Base-by-base conservation (phyloP, 2,113 vertebrate species). In the Carettochelys insculpta region DNA sequence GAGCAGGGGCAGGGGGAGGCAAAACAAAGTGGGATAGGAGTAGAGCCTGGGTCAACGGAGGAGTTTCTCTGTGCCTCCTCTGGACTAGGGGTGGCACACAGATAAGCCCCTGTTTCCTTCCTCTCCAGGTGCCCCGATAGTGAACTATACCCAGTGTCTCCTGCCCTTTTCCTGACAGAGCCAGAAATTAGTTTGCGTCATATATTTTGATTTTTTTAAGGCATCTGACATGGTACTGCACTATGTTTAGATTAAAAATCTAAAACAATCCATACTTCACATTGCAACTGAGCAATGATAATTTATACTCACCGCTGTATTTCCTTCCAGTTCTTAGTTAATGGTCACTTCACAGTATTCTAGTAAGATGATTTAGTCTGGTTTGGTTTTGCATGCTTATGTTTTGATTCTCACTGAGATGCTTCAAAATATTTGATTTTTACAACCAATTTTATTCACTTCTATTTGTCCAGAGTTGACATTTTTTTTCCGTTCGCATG, bases 391-490 rank as follows among this genome's bases (percentile, higher is more conserved):
- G 75, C 29, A 2, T 25, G 16, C 61, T 82, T 75, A 47, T 83
- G 85, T 85, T 88, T 86, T 87, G 48, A 65, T 83, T 47, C 8
- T 75, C 41, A 58, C 45, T 50, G 81, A 95, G 82, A 85, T 31
- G n/a, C 52, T 79, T 48, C 7, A 88, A 83, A 51, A 48, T 78
- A 89, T 92, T 93, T 84, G 88, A 91, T 27, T 91, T 79, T 76
- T 88, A 75, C 90, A 96, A 79, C 24, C 83, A 93, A 68, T 92
- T 94, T 85, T 92, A 19, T 90, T 92, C 84, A 77, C 16, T 90
- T 81, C 75, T 77, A 87, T 86, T 96, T 91, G 58, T 76, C 89
- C 86, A 95, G 85, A 56, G 86, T 16, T 90, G 25, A 77, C 6
- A 87, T 47, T 25, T 2, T n/a, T 3, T 58, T 24, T 71, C 61